Percentiles rank a stretch among this genome's conserved stretches.
Evolutionary conservation across 1,140 invertebrate genomes (phyloP).

Genomic region (Saccostrea echinata): DNA sequence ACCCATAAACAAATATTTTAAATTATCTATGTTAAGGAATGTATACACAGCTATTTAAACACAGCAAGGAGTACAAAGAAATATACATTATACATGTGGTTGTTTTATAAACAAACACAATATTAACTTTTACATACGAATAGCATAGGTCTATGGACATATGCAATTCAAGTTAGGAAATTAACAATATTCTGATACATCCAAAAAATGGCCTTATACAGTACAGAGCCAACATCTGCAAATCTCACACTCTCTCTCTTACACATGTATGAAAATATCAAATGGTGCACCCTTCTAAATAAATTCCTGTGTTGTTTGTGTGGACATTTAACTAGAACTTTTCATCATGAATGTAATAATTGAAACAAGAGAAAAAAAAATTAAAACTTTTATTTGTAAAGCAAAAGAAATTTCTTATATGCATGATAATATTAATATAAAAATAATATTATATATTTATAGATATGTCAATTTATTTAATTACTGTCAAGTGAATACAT

Average conservation of each 20-base stretch:
- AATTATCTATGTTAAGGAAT: slow-evolving; percentile 29
- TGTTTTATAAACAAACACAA: slow-evolving; percentile 14
- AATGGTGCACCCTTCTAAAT: too few species aligned
- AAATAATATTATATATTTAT: too few species aligned
- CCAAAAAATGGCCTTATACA: background rate
- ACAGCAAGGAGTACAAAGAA: slow-evolving; percentile 4
- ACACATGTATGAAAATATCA: background rate
- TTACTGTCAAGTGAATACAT: too few species aligned
- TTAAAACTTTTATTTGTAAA: too few species aligned
- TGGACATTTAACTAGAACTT: too few species aligned
- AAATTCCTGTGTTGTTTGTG: too few species aligned
- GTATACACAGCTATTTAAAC: slow-evolving; percentile 29
- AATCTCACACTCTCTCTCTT: background rate
- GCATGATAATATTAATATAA: too few species aligned
- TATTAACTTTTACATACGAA: background rate
- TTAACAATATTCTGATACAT: background rate
- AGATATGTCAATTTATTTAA: too few species aligned
- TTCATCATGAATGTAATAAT: too few species aligned
- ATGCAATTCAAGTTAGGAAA: background rate
- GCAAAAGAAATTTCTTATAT: too few species aligned
- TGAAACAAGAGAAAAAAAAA: too few species aligned
- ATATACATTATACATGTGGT: slow-evolving; percentile 3
- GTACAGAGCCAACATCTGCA: background rate
- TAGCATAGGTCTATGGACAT: too few species aligned
- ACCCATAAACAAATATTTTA: slow-evolving; percentile 31